Conservation (phyloP, 1,140 invertebrate species). For the Brachionus plicatilis region DNA sequence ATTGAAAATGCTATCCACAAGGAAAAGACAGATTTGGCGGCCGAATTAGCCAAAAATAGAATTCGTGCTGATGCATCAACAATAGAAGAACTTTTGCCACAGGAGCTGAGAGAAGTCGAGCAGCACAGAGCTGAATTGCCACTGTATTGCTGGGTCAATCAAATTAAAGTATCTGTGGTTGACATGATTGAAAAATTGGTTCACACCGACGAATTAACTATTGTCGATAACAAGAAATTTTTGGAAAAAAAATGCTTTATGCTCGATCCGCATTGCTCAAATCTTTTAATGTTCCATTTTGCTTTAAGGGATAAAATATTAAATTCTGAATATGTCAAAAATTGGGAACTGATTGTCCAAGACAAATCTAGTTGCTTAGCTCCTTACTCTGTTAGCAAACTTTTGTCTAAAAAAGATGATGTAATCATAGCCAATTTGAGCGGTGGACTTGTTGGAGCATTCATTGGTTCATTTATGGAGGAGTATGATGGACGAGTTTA, state of each 20-base stretch:
- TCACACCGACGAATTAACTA: not conserved
- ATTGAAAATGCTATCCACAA: conserved; percentile 34
- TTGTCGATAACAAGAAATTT: not conserved
- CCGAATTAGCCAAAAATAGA: conserved; percentile 14
- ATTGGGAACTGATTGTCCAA: conserved; percentile 15
- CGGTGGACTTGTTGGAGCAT: conserved; percentile 1
- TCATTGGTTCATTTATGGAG: not conserved
- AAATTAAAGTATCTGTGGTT: conserved; percentile 7
- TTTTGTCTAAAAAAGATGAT: conserved; percentile 39
- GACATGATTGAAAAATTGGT: not conserved
- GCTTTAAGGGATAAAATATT: conserved; percentile 5
- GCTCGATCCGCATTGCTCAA: conserved; percentile 35
- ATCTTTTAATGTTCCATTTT: conserved; percentile 37
- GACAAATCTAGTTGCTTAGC: conserved; percentile 40
- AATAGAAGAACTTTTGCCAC: conserved; percentile 22
- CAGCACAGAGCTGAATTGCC: conserved; percentile 38
- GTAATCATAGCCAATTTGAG: conserved; percentile 16
- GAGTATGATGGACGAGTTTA: conserved; percentile 29
- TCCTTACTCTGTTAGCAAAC: conserved; percentile 16
- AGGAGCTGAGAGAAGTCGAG: conserved; percentile 32
- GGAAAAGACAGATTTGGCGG: conserved; percentile 24
- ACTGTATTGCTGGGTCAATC: conserved; percentile 34
- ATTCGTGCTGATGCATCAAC: conserved; percentile 25
- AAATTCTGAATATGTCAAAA: conserved; percentile 12
- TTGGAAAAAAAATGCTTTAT: conserved; percentile 8